Conservation (phyloP, 2,113 vertebrate genomes). For the Lagopus leucura region DNA sequence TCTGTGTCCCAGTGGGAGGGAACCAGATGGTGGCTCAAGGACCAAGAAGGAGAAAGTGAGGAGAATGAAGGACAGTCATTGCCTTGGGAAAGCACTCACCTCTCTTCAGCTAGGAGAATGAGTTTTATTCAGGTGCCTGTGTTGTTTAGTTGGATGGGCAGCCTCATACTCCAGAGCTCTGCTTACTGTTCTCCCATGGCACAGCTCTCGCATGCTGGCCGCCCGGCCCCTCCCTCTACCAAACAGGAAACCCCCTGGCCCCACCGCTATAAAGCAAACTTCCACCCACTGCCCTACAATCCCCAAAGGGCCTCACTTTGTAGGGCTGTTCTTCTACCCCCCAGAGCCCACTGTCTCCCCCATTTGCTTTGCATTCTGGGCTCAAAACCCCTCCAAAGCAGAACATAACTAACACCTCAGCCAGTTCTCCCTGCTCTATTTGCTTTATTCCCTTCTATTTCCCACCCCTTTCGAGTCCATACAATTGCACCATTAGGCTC, state of each 20-base stretch:
- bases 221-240: neutral
- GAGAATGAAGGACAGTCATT: conserved; percentile 1
- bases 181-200: neutral
- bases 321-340: neutral
- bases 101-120: neutral
- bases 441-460: neutral
- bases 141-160: neutral
- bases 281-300: neutral
- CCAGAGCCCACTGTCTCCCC: neutral
- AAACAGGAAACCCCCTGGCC: neutral
- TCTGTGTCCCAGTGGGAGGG: conserved; percentile 41
- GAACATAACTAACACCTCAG: neutral
- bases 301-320: fast-evolving
- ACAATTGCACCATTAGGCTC: neutral
- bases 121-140: neutral
- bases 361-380: neutral
- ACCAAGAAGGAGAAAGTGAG: neutral
- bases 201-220: neutral
- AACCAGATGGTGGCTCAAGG: neutral
- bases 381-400: neutral
- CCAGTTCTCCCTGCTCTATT: neutral
- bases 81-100: conserved; percentile 24
- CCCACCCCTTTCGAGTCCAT: neutral
- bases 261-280: neutral
- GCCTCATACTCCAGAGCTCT: neutral